These are phyloP conservation scores for Calidris pugnax DNA, from an alignment of 2,113 vertebrate genomes.

Conservation along the genomic window DNA sequence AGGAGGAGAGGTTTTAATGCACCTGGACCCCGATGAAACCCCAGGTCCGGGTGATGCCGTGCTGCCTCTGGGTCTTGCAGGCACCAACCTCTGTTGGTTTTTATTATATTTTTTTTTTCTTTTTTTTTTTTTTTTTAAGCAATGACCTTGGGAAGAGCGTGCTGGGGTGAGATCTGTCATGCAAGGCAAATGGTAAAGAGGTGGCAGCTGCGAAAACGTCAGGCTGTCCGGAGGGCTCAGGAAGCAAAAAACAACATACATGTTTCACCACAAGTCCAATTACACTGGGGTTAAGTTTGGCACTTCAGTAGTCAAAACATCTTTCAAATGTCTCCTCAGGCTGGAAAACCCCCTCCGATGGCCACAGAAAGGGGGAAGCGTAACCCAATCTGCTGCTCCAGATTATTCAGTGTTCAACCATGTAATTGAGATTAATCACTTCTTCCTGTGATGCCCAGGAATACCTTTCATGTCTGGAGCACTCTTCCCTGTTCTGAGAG, in stretches of 20 bases:
- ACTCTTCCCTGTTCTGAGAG: not conserved
- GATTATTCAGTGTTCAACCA: slow-evolving; percentile 19
- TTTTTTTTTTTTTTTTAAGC: too few species aligned
- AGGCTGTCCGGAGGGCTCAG: slow-evolving; percentile 1
- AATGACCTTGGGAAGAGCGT: not conserved
- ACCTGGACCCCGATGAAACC: rapidly evolving
- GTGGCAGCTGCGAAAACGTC: slow-evolving; percentile 30
- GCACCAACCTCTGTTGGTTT: not conserved
- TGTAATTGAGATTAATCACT: slow-evolving; percentile 67
- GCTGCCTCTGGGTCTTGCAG: not conserved
- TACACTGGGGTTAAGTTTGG: slow-evolving; percentile 48
- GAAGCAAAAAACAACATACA: slow-evolving; percentile 43
- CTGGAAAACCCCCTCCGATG: not conserved
- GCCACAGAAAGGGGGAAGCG: not conserved
- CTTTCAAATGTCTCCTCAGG: slow-evolving; percentile 22
- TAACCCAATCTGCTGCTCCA: slow-evolving; percentile 49
- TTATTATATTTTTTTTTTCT: rapidly evolving
- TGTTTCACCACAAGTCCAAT: slow-evolving; percentile 36
- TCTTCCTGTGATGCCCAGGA: slow-evolving; percentile 34
- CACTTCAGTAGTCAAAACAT: slow-evolving; percentile 67
- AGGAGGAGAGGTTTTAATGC: not conserved
- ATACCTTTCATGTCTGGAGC: slow-evolving; percentile 45
- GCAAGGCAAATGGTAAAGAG: not conserved
- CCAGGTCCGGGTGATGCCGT: rapidly evolving
- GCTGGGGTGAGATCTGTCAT: not conserved